Evolutionary conservation across 2,113 vertebrate genomes (phyloP).

Genomic region (Camelus bactrianus): DNA sequence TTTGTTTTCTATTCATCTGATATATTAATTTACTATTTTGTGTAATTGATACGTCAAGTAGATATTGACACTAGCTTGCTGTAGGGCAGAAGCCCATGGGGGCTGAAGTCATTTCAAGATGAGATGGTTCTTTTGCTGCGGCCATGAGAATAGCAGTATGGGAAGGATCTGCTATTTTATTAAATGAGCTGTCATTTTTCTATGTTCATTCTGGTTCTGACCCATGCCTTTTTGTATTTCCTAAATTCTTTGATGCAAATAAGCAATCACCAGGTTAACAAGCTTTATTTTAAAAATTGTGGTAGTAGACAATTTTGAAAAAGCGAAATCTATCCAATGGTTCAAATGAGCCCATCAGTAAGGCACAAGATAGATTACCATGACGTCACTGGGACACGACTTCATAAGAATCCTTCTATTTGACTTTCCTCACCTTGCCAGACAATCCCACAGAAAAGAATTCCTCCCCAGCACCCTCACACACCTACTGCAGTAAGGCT

Average conservation of each 20-base stretch:
- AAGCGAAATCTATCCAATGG: neutral
- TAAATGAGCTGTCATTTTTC: neutral
- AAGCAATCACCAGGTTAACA: neutral
- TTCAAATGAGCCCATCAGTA: neutral
- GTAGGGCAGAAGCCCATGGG: neutral
- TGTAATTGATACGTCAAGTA: neutral
- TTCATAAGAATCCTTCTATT: neutral
- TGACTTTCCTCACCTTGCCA: neutral
- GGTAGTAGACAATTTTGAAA: neutral
- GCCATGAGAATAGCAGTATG: neutral
- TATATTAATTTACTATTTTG: neutral
- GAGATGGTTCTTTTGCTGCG: neutral
- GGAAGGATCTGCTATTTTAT: neutral
- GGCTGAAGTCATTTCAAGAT: neutral
- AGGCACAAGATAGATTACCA: neutral
- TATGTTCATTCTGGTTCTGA: neutral
- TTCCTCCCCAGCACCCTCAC: neutral
- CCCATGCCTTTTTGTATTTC: neutral
- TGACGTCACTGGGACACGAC: neutral
- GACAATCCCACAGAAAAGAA: neutral
- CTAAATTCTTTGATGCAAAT: constrained; percentile 30
- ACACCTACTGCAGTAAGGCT: neutral
- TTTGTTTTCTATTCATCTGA: neutral
- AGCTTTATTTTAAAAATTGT: neutral
- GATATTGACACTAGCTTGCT: neutral